These are phyloP conservation scores for Drosophila rellima DNA, from an alignment of 2,888 invertebrate genomes.

Conservation along the genomic window DNA sequence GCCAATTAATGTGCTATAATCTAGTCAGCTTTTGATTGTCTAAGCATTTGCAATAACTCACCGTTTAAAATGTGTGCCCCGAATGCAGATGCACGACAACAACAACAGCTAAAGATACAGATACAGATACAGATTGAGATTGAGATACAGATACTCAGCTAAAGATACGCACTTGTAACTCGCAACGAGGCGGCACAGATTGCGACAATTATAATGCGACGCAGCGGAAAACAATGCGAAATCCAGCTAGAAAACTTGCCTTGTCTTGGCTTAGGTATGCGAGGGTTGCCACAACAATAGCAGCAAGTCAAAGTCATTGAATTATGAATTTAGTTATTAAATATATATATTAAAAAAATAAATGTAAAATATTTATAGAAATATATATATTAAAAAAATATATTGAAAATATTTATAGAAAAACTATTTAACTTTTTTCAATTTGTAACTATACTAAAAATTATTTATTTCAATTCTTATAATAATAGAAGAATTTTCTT, in stretches of 20 bases:
- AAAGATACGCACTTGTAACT: constrained; percentile 59
- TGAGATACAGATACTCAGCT: constrained; percentile 12
- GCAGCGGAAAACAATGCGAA: constrained; percentile 71
- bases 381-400: too few relatives aligned
- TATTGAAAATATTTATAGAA: too few relatives aligned
- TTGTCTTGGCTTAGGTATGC: constrained; percentile 27
- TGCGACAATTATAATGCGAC: constrained; percentile 75
- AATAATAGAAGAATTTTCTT: too few relatives aligned
- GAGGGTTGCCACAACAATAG: constrained; percentile 43
- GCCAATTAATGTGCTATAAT: constrained; percentile 58
- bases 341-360: too few relatives aligned
- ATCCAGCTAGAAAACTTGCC: constrained; percentile 57
- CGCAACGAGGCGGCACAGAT: constrained; percentile 78
- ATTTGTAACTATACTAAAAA: too few relatives aligned
- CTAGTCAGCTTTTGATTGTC: constrained; percentile 33
- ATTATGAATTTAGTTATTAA: too few relatives aligned
- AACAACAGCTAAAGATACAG: constrained; percentile 11
- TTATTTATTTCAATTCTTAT: too few relatives aligned
- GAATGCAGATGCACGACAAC: constrained; percentile 38
- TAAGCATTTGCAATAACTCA: constrained; percentile 27
- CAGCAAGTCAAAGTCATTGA: not conserved
- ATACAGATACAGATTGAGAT: constrained; percentile 2
- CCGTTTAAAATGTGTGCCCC: constrained; percentile 15
- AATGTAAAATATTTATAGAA: too few relatives aligned
- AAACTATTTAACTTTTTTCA: too few relatives aligned